These are phyloP conservation scores for Notolepis coatsorum DNA, from an alignment of 2,797 vertebrate genomes.

Conservation along the genomic window DNA sequence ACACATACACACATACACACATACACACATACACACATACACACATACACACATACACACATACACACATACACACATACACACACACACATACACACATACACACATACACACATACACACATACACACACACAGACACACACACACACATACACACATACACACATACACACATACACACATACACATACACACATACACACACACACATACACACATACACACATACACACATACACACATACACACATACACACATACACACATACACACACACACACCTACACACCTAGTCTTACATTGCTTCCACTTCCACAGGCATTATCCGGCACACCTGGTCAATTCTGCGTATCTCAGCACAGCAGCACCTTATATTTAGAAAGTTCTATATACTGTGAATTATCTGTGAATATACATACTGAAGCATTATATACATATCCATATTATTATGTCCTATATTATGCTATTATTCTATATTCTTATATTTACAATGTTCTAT, in stretches of 20 bases:
- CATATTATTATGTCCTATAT: too few relatives aligned
- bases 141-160: neutral
- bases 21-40: slow-evolving; percentile 8
- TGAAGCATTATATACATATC: too few relatives aligned
- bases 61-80: neutral
- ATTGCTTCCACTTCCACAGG: too few relatives aligned
- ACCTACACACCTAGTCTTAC: too few relatives aligned
- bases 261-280: neutral
- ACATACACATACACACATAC: neutral
- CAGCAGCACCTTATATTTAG: too few relatives aligned
- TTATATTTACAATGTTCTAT: too few relatives aligned
- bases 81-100: neutral
- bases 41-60: neutral
- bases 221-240: too few relatives aligned
- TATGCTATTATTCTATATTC: too few relatives aligned
- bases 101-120: neutral
- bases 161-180: neutral
- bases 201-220: neutral
- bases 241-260: neutral
- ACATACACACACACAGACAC: neutral
- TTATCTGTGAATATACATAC: too few relatives aligned
- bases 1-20: slow-evolving; percentile 5
- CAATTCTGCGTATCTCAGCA: too few relatives aligned
- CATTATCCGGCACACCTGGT: too few relatives aligned
- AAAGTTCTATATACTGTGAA: too few relatives aligned